phyloP scores from a whole-genome alignment of 1,140 invertebrate genomes.

The Heliconius himera region DNA sequence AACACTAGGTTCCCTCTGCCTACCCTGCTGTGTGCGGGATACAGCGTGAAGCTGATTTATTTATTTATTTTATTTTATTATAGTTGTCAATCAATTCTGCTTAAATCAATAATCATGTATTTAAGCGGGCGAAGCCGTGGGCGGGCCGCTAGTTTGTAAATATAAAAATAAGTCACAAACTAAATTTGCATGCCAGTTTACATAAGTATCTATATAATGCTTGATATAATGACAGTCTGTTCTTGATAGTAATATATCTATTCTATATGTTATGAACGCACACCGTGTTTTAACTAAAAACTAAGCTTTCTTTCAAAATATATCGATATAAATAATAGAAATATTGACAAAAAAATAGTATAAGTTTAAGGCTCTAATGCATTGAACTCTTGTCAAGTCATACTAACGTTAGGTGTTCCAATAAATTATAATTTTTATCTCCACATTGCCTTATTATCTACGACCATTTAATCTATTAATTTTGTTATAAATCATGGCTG shows the following conservation, averaged over 20 bases:
- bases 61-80: too few species aligned
- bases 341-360: background rate
- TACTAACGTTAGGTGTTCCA: background rate
- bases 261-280: background rate
- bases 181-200: background rate
- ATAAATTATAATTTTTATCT: background rate
- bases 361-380: conserved; percentile 1
- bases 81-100: too few species aligned
- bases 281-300: background rate
- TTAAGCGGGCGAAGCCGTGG: too few species aligned
- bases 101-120: too few species aligned
- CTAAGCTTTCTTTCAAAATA: too few species aligned
- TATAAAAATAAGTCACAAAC: background rate
- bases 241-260: background rate
- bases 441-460: background rate
- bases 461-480: background rate
- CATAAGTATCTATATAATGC: background rate
- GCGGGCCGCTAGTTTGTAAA: too few species aligned
- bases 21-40: too few species aligned
- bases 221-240: background rate
- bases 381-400: background rate
- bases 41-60: too few species aligned
- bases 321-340: too few species aligned
- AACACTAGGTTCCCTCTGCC: too few species aligned
- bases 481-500: background rate